Evolutionary conservation across 2,113 vertebrate genomes (phyloP), one percentile per base, ranked within the genome.

Genomic region (Nyctibius bracteatus): DNA sequence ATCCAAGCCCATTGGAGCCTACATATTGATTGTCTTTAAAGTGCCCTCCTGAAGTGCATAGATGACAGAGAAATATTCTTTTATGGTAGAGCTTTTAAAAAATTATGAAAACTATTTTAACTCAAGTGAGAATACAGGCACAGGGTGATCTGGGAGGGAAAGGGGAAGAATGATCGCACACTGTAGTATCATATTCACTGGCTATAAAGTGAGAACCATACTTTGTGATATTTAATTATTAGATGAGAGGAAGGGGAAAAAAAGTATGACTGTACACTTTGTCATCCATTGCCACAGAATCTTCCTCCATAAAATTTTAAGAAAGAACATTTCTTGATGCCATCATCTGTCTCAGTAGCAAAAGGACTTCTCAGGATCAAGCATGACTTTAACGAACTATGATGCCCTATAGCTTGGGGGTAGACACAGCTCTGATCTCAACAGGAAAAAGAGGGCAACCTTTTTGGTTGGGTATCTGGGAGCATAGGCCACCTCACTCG

Each of bases 221-320:
- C 28, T 73, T n/a, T 73, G 12, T 54, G 63, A 62, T 81, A 88
- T 44, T 74, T 88, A 86, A 81, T 88, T 93, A 77, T 16, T 19
- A 55, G 59, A 31, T 89, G 47, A 74, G 39, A 82, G 72, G 61
- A 78, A 49, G 49, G 30, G 49, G 17, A 0, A 6, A 23, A 39
- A 31, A 25, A 39, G 37, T 71, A 55, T 84, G 77, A 77, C 59
- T 62, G 27, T 88, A 78, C 46, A 46, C 72, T 91, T 81, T 84
- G 72, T 78, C 62, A 82, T 86, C 77, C 80, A 41, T 83, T 90
- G 77, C 75, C 72, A 91, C 62, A 86, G 86, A 88, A 88, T 68
- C 74, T 80, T 77, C 78, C 87, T 88, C 72, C 82, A 47, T 80
- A 91, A 84, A 79, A 72, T 70, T 81, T 88, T 93, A 93, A 94